Conservation (phyloP, 2,888 invertebrate genomes). For the Polymixis lichenea region DNA sequence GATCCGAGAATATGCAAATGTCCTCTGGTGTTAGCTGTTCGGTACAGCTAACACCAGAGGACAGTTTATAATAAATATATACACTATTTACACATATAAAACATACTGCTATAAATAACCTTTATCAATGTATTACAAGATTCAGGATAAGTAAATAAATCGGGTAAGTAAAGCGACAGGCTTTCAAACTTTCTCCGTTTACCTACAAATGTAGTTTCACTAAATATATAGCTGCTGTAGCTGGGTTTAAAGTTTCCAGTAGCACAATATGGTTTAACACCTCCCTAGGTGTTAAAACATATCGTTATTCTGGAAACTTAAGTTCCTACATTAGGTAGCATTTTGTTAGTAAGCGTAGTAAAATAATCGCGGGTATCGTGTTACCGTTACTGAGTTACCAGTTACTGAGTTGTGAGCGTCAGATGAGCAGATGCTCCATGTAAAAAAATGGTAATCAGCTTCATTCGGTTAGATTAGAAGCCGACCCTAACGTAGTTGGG, state of each 20-base stretch:
- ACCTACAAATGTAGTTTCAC: slow-evolving; percentile 46
- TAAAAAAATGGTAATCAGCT: neutral
- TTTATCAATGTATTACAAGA: slow-evolving; percentile 60
- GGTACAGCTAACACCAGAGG: neutral
- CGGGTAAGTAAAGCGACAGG: slow-evolving; percentile 57
- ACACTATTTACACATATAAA: neutral
- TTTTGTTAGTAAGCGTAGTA: neutral
- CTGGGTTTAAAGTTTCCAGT: slow-evolving; percentile 10
- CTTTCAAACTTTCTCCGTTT: slow-evolving; percentile 53
- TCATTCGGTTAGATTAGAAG: neutral
- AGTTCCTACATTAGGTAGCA: neutral
- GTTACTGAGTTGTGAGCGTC: no score
- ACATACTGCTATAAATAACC: slow-evolving; percentile 31
- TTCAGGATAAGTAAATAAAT: slow-evolving; percentile 57
- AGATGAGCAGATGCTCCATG: no score
- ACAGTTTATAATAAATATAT: slow-evolving; percentile 10
- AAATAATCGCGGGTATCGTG: neutral
- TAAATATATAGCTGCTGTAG: slow-evolving; percentile 41
- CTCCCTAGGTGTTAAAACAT: neutral
- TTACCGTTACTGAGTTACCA: no score
- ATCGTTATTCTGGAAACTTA: neutral
- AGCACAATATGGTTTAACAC: slow-evolving; percentile 3
- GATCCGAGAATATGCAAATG: neutral
- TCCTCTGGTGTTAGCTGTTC: no score
- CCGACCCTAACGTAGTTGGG: no score